phyloP scores from a whole-genome alignment of 2,888 invertebrate genomes.

The Hirtodrosophila cameraria region DNA sequence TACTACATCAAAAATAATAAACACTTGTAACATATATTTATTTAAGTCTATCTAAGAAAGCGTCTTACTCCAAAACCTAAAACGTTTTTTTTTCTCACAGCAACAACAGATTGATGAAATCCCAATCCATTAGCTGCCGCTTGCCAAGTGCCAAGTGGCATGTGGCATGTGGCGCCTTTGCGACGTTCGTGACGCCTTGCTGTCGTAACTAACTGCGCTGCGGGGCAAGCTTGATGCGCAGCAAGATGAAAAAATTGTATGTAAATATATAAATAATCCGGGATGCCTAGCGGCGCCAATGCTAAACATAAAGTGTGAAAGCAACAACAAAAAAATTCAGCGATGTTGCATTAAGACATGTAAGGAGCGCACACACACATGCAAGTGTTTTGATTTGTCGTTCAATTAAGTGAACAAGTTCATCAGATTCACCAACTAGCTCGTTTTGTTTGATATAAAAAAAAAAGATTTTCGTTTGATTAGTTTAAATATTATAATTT shows the following conservation, averaged over 20 bases:
- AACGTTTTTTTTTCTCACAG: not conserved
- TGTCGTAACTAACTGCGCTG: constrained; percentile 38
- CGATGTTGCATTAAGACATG: constrained; percentile 29
- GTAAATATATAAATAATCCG: constrained; percentile 74
- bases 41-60: constrained; percentile 56
- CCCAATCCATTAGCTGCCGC: constrained; percentile 28
- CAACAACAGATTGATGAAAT: constrained; percentile 56
- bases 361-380: constrained; percentile 3
- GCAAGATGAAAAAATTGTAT: constrained; percentile 28
- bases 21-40: constrained; percentile 40
- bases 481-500: no score
- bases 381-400: not conserved
- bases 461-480: no score
- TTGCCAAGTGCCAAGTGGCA: constrained; percentile 35
- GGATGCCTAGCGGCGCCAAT: constrained; percentile 46
- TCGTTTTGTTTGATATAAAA: no score
- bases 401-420: no score
- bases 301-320: constrained; percentile 16
- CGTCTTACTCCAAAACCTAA: constrained; percentile 53
- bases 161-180: constrained; percentile 16
- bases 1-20: no score
- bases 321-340: constrained; percentile 18
- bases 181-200: constrained; percentile 4
- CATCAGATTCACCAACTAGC: no score
- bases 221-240: constrained; percentile 21